phyloP scores from a whole-genome alignment of 2,113 vertebrate genomes.

The Rhadina sibilatrix region DNA sequence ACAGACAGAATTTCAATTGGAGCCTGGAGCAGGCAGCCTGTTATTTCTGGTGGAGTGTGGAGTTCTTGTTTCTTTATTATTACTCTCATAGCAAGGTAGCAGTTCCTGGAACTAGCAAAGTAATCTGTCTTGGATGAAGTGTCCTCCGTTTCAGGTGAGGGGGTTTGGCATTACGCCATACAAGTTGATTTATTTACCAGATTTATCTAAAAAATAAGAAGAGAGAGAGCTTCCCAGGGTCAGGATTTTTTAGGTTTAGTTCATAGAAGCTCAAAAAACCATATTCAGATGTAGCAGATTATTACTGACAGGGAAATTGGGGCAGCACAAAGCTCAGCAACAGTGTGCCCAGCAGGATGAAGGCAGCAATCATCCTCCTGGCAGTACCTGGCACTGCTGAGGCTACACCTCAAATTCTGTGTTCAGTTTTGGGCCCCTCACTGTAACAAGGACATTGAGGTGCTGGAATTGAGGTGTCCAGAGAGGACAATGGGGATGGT shows the following conservation, averaged over 20 bases:
- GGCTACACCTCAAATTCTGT: neutral
- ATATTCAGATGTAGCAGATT: neutral
- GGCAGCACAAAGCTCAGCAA: neutral
- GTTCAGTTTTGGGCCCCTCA: neutral
- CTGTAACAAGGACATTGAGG: neutral
- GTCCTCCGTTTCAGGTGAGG: neutral
- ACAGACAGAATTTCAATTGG: conserved; percentile 30
- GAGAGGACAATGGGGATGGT: neutral
- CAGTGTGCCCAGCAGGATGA: neutral
- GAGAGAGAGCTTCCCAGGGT: neutral
- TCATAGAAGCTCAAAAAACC: neutral
- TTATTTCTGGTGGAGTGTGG: neutral
- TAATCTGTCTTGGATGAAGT: neutral
- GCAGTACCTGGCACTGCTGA: neutral
- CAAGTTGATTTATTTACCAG: neutral
- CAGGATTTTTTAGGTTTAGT: neutral
- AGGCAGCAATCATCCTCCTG: neutral
- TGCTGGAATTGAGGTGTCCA: neutral
- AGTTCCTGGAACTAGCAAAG: neutral
- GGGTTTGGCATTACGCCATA: neutral
- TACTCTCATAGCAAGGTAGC: neutral
- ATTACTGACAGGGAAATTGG: neutral
- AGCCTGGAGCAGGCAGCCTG: neutral
- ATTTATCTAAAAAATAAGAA: neutral
- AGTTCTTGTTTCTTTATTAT: neutral